These are phyloP conservation scores for Scaptomyza parva DNA, from an alignment of 2,888 invertebrate genomes.

Conservation along the genomic window DNA sequence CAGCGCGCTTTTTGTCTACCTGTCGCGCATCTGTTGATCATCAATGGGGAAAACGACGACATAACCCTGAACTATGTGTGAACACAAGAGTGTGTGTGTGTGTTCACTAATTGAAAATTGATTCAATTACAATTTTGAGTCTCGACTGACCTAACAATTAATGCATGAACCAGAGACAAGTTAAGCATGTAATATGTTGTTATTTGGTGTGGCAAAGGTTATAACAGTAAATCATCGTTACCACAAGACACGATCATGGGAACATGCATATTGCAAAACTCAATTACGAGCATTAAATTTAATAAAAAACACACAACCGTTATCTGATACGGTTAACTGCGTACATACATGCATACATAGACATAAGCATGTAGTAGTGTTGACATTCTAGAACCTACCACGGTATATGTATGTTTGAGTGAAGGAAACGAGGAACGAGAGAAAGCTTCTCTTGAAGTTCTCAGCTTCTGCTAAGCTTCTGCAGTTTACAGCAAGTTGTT, in stretches of 20 bases:
- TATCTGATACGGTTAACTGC: slow-evolving; percentile 19
- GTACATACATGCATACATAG: no score
- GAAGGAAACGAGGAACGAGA: no score
- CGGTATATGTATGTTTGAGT: no score
- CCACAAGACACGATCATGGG: neutral
- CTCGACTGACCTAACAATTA: slow-evolving; percentile 30
- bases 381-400: neutral
- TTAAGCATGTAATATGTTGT: neutral
- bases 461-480: neutral
- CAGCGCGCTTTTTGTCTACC: slow-evolving; percentile 42
- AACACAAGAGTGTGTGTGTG: neutral
- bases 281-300: slow-evolving; percentile 6
- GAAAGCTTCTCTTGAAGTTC: neutral
- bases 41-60: slow-evolving; percentile 50
- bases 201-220: slow-evolving; percentile 8
- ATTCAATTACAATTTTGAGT: slow-evolving; percentile 31
- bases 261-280: neutral
- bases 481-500: neutral
- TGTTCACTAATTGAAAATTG: slow-evolving; percentile 31
- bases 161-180: neutral
- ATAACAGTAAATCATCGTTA: slow-evolving; percentile 6
- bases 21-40: slow-evolving; percentile 44
- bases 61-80: slow-evolving; percentile 29
- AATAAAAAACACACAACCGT: slow-evolving; percentile 1
- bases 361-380: neutral